Base-by-base conservation (phyloP, 2,797 vertebrate genomes). In the Philypnodon macrostomus region DNA sequence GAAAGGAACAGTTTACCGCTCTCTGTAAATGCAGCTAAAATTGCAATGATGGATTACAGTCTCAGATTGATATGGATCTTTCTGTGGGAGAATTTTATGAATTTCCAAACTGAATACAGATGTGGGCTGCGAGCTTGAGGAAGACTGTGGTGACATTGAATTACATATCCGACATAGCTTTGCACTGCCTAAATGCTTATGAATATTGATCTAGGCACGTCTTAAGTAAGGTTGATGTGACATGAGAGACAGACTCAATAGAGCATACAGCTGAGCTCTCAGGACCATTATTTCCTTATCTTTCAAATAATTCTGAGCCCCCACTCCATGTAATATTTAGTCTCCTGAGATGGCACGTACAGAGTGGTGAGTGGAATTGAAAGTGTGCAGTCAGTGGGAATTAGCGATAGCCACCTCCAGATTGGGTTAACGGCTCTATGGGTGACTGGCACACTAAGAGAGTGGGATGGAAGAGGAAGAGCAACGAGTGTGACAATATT, bases 11-110 rank as follows among this genome's bases (percentile, higher is more conserved):
- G 67, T 83, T 83, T 67, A 53, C 70, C 58, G 68, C 58, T 45
- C 53, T 60, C 65, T 67, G 53, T 63, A 70, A 70, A 63, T 77
- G 67, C 47, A 37, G 46, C 61, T 63, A 51, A 83, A 83, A 75
- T 72, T 75, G 63, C 54, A 38, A 38, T 79, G 85, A 84, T 78
- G 75, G 73, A 83, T 83, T 66, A 67, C 47, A 34, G 45, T 58
- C 70, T 80, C 50, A 65, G 65, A 80, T 70, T 79, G 83, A 79
- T 83, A 69, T 67, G 71, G 71, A 84, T 81, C 70, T 72, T 64
- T 76, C 54, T 60, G 53, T 11, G 0, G 53, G 53, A 41, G 23
- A 54, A 58, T 72, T 63, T 76, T 71, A 80, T 76, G 53, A 68
- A 77, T 80, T 69, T 75, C 48, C 66, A 70, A 39, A 63, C 49